phyloP scores from a whole-genome alignment of 2,113 vertebrate genomes.

The Phrynosoma platyrhinos region DNA sequence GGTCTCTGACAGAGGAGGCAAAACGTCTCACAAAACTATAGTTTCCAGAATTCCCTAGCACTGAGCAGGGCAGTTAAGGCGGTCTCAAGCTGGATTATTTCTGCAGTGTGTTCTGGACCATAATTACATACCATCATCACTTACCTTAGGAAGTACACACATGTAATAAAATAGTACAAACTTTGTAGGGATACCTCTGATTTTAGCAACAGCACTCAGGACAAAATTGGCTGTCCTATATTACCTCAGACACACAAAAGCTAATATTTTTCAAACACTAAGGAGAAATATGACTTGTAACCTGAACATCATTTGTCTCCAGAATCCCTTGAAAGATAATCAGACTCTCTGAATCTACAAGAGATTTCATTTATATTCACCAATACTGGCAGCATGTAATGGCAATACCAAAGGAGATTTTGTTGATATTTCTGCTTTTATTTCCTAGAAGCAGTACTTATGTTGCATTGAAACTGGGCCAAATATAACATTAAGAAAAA shows the following conservation, averaged over 20 bases:
- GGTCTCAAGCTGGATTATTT: no score
- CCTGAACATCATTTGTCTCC: conserved; percentile 76
- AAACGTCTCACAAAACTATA: no score
- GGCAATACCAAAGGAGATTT: conserved; percentile 31
- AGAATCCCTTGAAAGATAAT: conserved; percentile 66
- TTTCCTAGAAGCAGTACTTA: not conserved
- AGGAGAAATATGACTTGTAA: conserved; percentile 74
- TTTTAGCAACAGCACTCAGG: conserved; percentile 15
- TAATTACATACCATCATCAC: no score
- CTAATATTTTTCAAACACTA: conserved; percentile 74
- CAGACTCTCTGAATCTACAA: conserved; percentile 34
- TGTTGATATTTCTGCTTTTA: not conserved
- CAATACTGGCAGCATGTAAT: conserved; percentile 22
- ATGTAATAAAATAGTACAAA: conserved; percentile 29
- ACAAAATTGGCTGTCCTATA: conserved; percentile 54
- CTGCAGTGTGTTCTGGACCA: no score
- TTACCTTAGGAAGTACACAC: no score
- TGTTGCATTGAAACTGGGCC: not conserved
- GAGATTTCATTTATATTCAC: conserved; percentile 45
- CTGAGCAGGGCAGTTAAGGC: no score
- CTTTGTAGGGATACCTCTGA: conserved; percentile 36
- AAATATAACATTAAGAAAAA: not conserved
- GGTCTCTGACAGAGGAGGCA: no score
- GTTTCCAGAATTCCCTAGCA: no score
- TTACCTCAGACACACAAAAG: conserved; percentile 76